Percentiles rank a stretch among this genome's conserved stretches.
phyloP scores from a whole-genome alignment of 2,113 vertebrate species.

The Xyliphius kryptos region DNA sequence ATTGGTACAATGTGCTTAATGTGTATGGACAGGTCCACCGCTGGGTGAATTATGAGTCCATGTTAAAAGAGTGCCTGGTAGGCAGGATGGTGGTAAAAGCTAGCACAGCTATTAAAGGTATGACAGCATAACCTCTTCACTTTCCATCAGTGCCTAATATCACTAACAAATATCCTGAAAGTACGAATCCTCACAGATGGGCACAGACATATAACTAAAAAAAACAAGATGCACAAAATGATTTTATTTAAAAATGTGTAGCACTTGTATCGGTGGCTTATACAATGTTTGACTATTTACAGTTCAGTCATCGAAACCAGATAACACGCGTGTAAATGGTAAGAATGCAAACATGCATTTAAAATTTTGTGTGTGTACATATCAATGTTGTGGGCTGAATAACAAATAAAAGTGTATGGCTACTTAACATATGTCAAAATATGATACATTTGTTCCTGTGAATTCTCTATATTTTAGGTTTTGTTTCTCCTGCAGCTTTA shows the following conservation, averaged over 20 bases:
- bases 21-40: slow-evolving; percentile 93
- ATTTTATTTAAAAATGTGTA: no score
- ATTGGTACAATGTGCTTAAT: no score
- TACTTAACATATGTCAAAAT: no score
- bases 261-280: no score
- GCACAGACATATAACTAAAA: no score
- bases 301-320: slow-evolving; percentile 20
- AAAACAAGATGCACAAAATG: no score
- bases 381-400: background rate
- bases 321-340: slow-evolving; percentile 30
- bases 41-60: slow-evolving; percentile 98
- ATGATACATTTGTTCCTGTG: no score
- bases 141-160: no score
- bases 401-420: background rate
- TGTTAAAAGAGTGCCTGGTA: slow-evolving; percentile 93
- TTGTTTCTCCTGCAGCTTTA: slow-evolving; percentile 33
- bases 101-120: slow-evolving; percentile 70
- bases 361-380: background rate
- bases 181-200: no score
- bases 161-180: no score
- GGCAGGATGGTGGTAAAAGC: slow-evolving; percentile 81
- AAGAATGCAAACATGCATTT: slow-evolving; percentile 1
- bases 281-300: no score
- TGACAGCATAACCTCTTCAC: no score
- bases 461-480: slow-evolving; percentile 38